These are phyloP conservation scores for Xestia rhomboidea DNA, from an alignment of 2,888 invertebrate species.

Conservation along the genomic window DNA sequence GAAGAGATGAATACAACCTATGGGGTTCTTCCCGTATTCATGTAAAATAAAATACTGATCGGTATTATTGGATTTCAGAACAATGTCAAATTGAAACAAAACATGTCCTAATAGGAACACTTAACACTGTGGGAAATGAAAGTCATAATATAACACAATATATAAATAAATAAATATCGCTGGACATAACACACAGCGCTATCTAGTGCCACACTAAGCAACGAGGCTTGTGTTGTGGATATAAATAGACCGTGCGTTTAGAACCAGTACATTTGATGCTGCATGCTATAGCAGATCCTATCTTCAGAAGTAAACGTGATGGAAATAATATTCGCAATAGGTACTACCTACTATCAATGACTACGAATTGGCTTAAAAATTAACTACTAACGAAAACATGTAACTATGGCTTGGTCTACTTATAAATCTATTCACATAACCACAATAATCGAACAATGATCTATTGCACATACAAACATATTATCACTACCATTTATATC, in stretches of 20 bases:
- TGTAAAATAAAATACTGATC: too few species aligned
- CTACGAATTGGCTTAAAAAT: background rate
- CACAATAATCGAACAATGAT: conserved; percentile 67
- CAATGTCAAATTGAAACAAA: background rate
- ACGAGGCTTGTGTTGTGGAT: too few species aligned
- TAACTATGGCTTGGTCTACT: conserved; percentile 18
- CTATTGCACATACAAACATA: conserved; percentile 64
- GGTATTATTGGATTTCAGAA: too few species aligned
- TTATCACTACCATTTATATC: conserved; percentile 69
- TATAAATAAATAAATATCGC: too few species aligned
- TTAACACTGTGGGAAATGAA: background rate
- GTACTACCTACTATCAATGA: background rate
- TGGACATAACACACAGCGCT: too few species aligned
- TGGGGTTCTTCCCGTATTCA: too few species aligned
- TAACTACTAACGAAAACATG: conserved; percentile 1
- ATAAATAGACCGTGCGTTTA: background rate
- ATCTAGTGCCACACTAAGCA: too few species aligned
- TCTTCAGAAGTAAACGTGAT: background rate
- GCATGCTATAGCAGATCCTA: background rate
- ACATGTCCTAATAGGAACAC: background rate
- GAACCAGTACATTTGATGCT: background rate
- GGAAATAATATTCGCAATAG: background rate
- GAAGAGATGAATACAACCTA: background rate
- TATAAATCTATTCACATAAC: conserved; percentile 38
- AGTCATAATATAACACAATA: background rate